These are phyloP conservation scores for Heterotilapia buettikoferi DNA, from an alignment of 2,113 vertebrate genomes.

Conservation along the genomic window DNA sequence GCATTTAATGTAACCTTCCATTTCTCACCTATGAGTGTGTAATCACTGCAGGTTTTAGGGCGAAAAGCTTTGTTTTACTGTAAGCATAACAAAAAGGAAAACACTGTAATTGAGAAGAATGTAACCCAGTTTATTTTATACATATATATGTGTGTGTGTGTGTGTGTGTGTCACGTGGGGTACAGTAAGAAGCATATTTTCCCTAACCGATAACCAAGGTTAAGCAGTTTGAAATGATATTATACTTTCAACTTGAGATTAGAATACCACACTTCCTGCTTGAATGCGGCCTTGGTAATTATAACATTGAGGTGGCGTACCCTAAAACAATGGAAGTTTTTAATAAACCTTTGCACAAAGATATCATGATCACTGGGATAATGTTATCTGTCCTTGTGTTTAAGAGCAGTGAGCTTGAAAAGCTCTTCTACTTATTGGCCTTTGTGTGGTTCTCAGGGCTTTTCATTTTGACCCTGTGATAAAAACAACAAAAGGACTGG, in stretches of 20 bases:
- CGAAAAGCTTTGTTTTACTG: background rate
- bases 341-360: conserved; percentile 17
- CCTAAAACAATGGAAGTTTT: conserved; percentile 47
- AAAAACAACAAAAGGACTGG: conserved; percentile 27
- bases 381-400: conserved; percentile 61
- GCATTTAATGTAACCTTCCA: conserved; percentile 19
- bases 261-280: conserved; percentile 30
- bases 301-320: background rate
- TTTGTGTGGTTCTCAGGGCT: conserved; percentile 6
- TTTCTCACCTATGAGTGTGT: conserved; percentile 30
- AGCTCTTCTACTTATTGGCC: background rate
- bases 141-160: background rate
- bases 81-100: background rate
- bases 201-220: conserved; percentile 4
- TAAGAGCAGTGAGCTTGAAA: background rate
- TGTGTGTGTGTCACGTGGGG: background rate
- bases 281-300: background rate
- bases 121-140: background rate
- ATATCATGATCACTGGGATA: conserved; percentile 9
- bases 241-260: conserved; percentile 29
- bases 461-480: conserved; percentile 36
- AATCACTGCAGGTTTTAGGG: conserved; percentile 13
- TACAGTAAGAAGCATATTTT: background rate
- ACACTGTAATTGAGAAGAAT: background rate
- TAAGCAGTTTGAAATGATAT: background rate